Base-by-base conservation (phyloP, 2,113 vertebrate species). In the Physeter macrocephalus region DNA sequence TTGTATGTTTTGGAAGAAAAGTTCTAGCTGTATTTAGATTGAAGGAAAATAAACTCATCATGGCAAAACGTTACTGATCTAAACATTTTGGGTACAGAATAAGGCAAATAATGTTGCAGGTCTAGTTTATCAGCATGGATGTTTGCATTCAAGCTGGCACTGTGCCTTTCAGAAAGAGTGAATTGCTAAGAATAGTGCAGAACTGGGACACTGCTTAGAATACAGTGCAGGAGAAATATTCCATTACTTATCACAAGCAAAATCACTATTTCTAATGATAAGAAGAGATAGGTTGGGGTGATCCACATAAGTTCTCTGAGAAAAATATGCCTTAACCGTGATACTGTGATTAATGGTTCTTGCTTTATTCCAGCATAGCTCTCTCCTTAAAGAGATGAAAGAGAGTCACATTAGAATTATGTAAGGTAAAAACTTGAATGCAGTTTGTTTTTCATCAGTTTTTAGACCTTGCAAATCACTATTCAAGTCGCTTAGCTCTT, bases 141-240 rank as follows among this genome's bases (percentile, higher is more conserved):
- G 25, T 95, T 96, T 97, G 69, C 36, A 20, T 81, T 75, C 34
- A 31, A 62, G n/a, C 62, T 94, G 92, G 88, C 84, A 62, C 21
- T 20, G 4, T 95, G 59, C 59, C 46, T 93, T 95, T 96, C 13
- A 0, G 74, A 95, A 97, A 94, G 67, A 18, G 25, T 61, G 39
- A 74, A 54, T 82, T 71, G 74, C 96, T 97, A 96, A 97, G 69
- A 96, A 98, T 92, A 97, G 96, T 72, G 57, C 27, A 83, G 92
- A 97, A 94, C 62, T 94, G 69, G 96, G 84, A 13, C 92, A 95
- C 46, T 69, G 87, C 74, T 88, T 90, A 90, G 75, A 97, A 88
- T 87, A 97, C 39, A 88, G 59, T 39, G 12, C 80, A 66, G 87
- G 61, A 95, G 90, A 92, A 97, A 94, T 90, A 95, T 49, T 66